Evolutionary conservation across 2,888 invertebrate genomes (phyloP), one percentile per base, ranked within the genome.

Genomic region (Tortrix viridana): DNA sequence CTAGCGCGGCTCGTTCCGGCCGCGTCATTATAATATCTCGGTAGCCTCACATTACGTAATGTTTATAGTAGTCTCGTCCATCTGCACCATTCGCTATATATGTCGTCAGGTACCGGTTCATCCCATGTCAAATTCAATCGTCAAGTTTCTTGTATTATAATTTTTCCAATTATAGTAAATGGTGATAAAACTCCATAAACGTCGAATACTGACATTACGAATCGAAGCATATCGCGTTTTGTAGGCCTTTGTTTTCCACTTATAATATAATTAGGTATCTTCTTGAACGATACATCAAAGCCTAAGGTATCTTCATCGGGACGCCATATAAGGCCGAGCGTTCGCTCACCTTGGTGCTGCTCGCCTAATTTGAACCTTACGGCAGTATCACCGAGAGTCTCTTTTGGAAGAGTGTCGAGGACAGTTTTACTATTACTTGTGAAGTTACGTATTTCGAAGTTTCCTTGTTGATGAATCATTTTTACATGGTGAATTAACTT

Each of bases 191-290:
- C 60, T 9, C 69, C 70, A 41, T 62, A 60, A 4, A 69, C 47
- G 48, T 72, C 71, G 37, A 69, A 70, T 1, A 71, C 49, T 1
- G 67, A 61, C 60, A 66, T 67, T 1, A 69, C 32, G 1, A 60
- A 9, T 5, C 47, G 23, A 12, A 69, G 47, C 7, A 67, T 41
- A 16, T 61, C 56, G 18, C 69, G 32, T 22, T 71, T 71, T 0
- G 67, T 70, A 1, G 67, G 65, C 38, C 18, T 26, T 49, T 55
- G 18, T 18, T 47, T 9, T n/a, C 63, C 53, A 5, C 26, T 37
- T 4, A 58, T 26, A 6, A 67, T 43, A 1, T 53, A 16, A 14
- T 54, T 7, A 3, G 46, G 56, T 7, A 63, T 16, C 7, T 50
- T 44, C 14, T 57, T 59, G 9, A 63, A 37, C 7, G 61, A 52